phyloP scores from a whole-genome alignment of 2,888 invertebrate species.

The Calephelis perditalis region DNA sequence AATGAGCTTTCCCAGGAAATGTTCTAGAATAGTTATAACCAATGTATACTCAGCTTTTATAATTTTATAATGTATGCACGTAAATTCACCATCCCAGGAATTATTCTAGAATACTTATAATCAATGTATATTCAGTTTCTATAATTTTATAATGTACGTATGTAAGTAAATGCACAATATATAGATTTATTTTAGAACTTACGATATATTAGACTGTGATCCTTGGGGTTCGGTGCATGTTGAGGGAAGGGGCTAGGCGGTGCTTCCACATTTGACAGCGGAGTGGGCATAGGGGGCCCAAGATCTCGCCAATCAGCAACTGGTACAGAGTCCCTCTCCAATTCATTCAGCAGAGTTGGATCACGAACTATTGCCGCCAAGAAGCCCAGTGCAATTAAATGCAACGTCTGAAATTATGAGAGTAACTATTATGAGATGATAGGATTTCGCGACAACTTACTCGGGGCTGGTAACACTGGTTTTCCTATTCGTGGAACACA shows the following conservation, averaged over 20 bases:
- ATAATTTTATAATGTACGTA: too few relatives aligned
- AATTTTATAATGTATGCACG: too few relatives aligned
- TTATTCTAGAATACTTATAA: too few relatives aligned
- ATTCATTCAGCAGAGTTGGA: constrained; percentile 81
- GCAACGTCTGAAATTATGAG: constrained; percentile 79
- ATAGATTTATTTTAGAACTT: constrained; percentile 46
- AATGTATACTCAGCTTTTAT: too few relatives aligned
- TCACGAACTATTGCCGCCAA: constrained; percentile 86
- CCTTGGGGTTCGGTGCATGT: constrained; percentile 64
- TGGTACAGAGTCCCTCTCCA: constrained; percentile 72
- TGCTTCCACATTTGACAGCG: constrained; percentile 83
- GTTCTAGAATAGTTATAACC: too few relatives aligned
- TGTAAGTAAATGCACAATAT: too few relatives aligned
- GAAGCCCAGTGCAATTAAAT: constrained; percentile 85
- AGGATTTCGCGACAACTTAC: too few relatives aligned
- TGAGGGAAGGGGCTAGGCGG: constrained; percentile 74
- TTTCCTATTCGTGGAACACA: too few relatives aligned
- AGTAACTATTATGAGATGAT: constrained; percentile 1
- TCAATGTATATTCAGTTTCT: too few relatives aligned
- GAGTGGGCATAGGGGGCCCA: constrained; percentile 80
- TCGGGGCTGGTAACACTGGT: too few relatives aligned
- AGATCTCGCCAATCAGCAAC: constrained; percentile 57
- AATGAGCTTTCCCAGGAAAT: too few relatives aligned
- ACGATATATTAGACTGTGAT: constrained; percentile 83
- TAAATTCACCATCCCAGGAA: too few relatives aligned